phyloP scores from a whole-genome alignment of 2,888 invertebrate species.

The Carabus problematicus region DNA sequence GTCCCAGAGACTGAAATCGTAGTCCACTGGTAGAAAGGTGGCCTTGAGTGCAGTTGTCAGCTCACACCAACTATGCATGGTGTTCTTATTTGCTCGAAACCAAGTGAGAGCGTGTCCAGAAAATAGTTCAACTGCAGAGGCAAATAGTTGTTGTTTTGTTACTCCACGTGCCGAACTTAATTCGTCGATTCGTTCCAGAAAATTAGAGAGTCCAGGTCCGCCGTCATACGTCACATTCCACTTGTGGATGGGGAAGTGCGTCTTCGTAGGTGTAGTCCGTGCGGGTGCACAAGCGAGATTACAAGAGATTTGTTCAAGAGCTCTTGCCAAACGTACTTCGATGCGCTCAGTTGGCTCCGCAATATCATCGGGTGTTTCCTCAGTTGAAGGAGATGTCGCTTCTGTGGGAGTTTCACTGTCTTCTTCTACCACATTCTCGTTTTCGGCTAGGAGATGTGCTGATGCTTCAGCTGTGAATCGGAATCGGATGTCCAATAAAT shows the following conservation, averaged over 20 bases:
- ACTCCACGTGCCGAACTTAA: not conserved
- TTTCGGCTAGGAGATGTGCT: not conserved
- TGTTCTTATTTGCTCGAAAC: not conserved
- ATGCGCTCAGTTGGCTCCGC: not conserved
- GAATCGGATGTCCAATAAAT: too few relatives aligned
- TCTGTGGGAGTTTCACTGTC: too few relatives aligned
- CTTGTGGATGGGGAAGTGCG: too few relatives aligned
- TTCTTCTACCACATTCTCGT: not conserved
- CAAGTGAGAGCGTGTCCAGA: not conserved
- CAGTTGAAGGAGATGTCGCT: too few relatives aligned
- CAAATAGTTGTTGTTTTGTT: not conserved
- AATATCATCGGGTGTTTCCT: too few relatives aligned
- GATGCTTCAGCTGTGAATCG: constrained; percentile 5
- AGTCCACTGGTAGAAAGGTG: constrained; percentile 1
- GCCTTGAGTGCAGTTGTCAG: not conserved
- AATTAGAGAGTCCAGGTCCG: not conserved
- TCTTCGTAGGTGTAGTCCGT: too few relatives aligned
- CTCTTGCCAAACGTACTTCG: not conserved
- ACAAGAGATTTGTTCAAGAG: too few relatives aligned
- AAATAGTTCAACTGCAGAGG: not conserved
- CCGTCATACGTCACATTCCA: too few relatives aligned
- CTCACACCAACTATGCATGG: not conserved
- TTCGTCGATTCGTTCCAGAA: constrained; percentile 6
- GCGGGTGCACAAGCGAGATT: too few relatives aligned
- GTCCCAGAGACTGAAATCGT: constrained; percentile 5